These are phyloP conservation scores for Myocastor coypus DNA, from an alignment of 2,113 vertebrate genomes.

Conservation along the genomic window DNA sequence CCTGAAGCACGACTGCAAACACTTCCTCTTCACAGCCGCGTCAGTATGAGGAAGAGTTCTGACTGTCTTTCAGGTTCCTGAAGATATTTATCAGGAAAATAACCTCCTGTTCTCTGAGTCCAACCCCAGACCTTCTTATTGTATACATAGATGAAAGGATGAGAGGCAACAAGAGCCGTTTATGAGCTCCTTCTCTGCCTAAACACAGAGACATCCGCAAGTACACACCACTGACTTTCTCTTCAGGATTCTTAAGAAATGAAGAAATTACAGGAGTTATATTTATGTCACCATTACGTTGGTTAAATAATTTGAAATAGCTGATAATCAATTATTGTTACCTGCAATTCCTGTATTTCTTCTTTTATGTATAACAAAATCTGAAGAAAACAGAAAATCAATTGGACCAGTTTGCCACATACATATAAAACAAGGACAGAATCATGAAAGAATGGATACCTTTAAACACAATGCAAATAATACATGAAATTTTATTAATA, in stretches of 20 bases:
- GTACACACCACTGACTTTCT: not conserved
- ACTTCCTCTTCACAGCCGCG: not conserved
- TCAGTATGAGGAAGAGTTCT: not conserved
- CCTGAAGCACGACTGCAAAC: not conserved
- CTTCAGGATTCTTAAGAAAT: not conserved
- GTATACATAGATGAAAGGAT: not conserved
- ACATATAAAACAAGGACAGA: not conserved
- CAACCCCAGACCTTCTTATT: not conserved
- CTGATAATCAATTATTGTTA: not conserved
- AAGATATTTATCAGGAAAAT: not conserved
- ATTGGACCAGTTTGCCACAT: not conserved
- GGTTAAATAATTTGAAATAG: not conserved
- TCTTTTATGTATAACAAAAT: not conserved
- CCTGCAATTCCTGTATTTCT: not conserved
- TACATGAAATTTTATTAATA: not conserved
- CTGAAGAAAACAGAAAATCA: not conserved
- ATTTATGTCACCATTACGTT: not conserved
- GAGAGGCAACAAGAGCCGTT: not conserved
- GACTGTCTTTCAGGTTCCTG: not conserved
- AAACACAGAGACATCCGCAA: not conserved
- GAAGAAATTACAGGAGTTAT: not conserved
- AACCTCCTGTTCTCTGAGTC: not conserved
- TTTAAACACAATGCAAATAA: not conserved
- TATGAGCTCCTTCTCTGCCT: not conserved
- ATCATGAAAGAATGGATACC: not conserved